Conservation (phyloP, 2,797 vertebrate genomes). For the Enteromius radiatus region DNA sequence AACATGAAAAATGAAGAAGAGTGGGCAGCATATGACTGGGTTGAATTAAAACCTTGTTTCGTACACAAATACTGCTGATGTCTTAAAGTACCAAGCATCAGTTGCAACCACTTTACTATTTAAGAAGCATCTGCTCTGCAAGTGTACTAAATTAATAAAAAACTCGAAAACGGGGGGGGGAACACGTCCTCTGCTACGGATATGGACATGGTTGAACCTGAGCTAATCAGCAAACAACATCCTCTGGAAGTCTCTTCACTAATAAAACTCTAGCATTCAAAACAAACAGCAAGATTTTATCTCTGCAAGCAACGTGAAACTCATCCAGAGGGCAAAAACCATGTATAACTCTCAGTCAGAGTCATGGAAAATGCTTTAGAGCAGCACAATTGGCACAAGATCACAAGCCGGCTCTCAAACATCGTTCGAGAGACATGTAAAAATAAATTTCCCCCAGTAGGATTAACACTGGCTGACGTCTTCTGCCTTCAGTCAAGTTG, state of each 20-base stretch:
- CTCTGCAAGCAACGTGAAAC: slow-evolving; percentile 15
- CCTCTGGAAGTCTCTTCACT: slow-evolving; percentile 40
- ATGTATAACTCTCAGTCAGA: slow-evolving; percentile 9
- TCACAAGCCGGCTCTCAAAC: slow-evolving; percentile 46
- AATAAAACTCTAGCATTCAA: slow-evolving; percentile 27
- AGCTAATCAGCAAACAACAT: slow-evolving; percentile 8
- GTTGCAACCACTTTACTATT: neutral
- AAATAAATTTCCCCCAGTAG: slow-evolving; percentile 52
- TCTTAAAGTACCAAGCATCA: neutral
- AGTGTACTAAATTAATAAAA: neutral
- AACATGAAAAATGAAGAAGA: slow-evolving; percentile 2
- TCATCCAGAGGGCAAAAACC: slow-evolving; percentile 18
- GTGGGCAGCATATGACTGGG: neutral
- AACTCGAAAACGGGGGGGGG: too few species aligned
- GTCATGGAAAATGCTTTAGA: slow-evolving; percentile 13
- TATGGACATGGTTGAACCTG: neutral
- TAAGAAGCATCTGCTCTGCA: neutral
- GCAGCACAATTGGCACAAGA: slow-evolving; percentile 26
- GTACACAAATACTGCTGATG: neutral
- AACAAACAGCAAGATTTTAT: slow-evolving; percentile 40
- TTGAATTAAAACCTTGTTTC: slow-evolving; percentile 18
- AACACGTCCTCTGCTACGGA: neutral
- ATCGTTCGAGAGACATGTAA: slow-evolving; percentile 43
- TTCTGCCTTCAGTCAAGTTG: slow-evolving; percentile 61
- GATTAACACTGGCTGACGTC: slow-evolving; percentile 59